Conservation (phyloP, 2,888 invertebrate genomes). For the Lithophane leautieri region DNA sequence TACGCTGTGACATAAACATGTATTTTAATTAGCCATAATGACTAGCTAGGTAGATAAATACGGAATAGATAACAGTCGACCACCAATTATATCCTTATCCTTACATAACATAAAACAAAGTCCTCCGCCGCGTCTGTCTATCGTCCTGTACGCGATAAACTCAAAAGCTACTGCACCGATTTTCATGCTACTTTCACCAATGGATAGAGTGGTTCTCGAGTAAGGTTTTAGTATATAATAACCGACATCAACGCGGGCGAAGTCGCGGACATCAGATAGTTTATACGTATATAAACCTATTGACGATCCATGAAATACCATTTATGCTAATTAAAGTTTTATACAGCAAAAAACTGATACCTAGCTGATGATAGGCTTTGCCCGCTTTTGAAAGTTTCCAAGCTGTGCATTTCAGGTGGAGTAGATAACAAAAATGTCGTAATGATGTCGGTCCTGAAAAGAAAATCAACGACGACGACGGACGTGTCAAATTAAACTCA, state of each 20-base stretch:
- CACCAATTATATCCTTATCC: too few relatives aligned
- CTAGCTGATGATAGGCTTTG: not conserved
- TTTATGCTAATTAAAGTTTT: not conserved
- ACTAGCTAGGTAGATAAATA: constrained; percentile 57
- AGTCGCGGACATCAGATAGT: too few relatives aligned
- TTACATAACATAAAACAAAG: too few relatives aligned
- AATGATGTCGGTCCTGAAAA: not conserved
- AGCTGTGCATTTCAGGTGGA: not conserved
- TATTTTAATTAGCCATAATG: constrained; percentile 50
- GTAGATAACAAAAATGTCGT: not conserved
- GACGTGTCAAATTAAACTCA: not conserved
- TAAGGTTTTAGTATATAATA: too few relatives aligned
- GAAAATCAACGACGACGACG: not conserved
- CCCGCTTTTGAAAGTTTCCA: not conserved
- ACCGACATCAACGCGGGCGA: too few relatives aligned
- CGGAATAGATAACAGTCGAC: constrained; percentile 26
- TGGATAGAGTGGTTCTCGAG: too few relatives aligned
- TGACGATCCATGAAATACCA: constrained; percentile 13
- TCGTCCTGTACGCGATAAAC: too few relatives aligned
- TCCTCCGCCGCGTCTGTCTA: too few relatives aligned
- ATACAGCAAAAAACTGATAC: not conserved
- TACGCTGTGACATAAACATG: constrained; percentile 10
- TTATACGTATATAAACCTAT: too few relatives aligned
- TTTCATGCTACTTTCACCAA: too few relatives aligned
- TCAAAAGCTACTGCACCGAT: too few relatives aligned